Evolutionary conservation across 2,113 vertebrate genomes (phyloP).

Genomic region (Lathamus discolor): DNA sequence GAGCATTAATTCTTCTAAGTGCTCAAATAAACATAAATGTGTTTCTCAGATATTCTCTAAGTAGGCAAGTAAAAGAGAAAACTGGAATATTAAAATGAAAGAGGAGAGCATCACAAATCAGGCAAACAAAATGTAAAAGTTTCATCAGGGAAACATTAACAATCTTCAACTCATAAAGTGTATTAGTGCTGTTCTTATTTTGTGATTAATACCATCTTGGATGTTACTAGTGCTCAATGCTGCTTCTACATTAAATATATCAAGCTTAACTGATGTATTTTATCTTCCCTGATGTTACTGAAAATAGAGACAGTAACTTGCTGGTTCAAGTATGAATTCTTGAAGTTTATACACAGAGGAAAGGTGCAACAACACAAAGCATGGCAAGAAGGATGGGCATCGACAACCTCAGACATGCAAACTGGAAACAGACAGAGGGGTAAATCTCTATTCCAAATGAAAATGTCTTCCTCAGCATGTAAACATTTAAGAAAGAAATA

Average conservation of each 20-base stretch:
- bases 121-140: background rate
- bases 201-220: background rate
- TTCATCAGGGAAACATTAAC: slow-evolving; percentile 25
- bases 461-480: background rate
- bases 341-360: background rate
- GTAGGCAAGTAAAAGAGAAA: background rate
- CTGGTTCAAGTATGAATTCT: background rate
- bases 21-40: background rate
- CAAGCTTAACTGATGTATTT: background rate
- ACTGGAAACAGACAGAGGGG: fast-evolving
- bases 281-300: background rate
- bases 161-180: background rate
- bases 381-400: fast-evolving
- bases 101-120: background rate
- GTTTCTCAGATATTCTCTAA: background rate
- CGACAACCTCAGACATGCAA: background rate
- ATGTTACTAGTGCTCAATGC: background rate
- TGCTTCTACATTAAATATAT: background rate
- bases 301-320: background rate
- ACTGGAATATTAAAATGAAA: background rate
- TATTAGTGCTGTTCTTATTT: background rate
- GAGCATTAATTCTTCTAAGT: background rate
- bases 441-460: background rate
- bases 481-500: background rate
- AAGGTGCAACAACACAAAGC: fast-evolving